Conservation (phyloP, 2,888 invertebrate species). For the Coelopa pilipes region DNA sequence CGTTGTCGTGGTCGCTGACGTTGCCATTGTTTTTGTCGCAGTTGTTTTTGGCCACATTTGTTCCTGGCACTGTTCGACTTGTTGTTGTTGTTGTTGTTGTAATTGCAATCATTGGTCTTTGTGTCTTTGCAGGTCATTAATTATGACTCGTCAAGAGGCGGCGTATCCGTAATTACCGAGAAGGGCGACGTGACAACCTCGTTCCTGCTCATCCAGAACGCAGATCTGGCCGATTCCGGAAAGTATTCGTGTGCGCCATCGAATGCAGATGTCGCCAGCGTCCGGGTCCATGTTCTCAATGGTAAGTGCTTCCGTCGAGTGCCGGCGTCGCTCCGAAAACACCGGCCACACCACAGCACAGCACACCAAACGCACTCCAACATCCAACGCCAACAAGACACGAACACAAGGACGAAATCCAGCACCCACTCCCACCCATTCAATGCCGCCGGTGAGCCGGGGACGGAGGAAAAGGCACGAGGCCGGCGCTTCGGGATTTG, state of each 20-base stretch:
- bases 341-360: too few relatives aligned
- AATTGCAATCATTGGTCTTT: slow-evolving; percentile 29
- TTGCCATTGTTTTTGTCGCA: too few relatives aligned
- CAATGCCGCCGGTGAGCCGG: too few relatives aligned
- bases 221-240: slow-evolving; percentile 79
- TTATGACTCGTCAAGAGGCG: slow-evolving; percentile 82
- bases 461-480: too few relatives aligned
- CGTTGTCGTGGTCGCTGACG: too few relatives aligned
- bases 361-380: slow-evolving; percentile 33
- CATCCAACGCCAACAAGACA: slow-evolving; percentile 21
- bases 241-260: slow-evolving; percentile 85
- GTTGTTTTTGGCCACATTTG: too few relatives aligned
- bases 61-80: too few relatives aligned
- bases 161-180: slow-evolving; percentile 82
- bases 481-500: too few relatives aligned
- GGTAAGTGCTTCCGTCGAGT: slow-evolving; percentile 70
- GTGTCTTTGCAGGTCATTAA: slow-evolving; percentile 74
- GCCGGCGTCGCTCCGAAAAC: background rate
- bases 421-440: background rate
- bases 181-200: slow-evolving; percentile 84
- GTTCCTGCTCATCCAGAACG: slow-evolving; percentile 81
- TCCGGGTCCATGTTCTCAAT: slow-evolving; percentile 84
- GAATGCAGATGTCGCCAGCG: slow-evolving; percentile 82
- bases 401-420: slow-evolving; percentile 35
- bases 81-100: slow-evolving; percentile 9